A percentile compares a stretch with the other conserved stretches of the same genome.
phyloP scores from a whole-genome alignment of 2,888 invertebrate genomes.

The Incurvaria masculella region DNA sequence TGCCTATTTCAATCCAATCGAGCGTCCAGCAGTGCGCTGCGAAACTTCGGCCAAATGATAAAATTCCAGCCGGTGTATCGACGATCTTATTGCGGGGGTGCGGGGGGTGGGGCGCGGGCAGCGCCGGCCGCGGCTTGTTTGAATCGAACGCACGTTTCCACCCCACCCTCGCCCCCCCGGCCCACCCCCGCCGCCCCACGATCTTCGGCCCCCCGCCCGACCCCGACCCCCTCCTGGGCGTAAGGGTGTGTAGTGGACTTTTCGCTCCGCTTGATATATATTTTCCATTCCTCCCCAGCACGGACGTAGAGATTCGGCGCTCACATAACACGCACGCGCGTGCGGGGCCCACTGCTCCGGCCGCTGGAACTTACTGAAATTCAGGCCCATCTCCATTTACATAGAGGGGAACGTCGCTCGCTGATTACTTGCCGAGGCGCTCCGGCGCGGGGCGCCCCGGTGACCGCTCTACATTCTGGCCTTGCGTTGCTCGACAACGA shows the following conservation, averaged over 20 bases:
- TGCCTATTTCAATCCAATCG: too few relatives aligned
- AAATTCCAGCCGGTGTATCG: slow-evolving; percentile 19
- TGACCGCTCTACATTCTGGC: too few relatives aligned
- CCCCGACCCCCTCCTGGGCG: neutral
- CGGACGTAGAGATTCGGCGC: slow-evolving; percentile 24
- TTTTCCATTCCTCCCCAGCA: slow-evolving; percentile 46
- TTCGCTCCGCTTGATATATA: slow-evolving; percentile 54
- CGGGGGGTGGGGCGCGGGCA: slow-evolving; percentile 19
- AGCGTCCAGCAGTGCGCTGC: too few relatives aligned
- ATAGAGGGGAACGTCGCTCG: neutral
- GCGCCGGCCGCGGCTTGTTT: slow-evolving; percentile 45
- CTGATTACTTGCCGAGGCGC: neutral
- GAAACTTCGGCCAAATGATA: slow-evolving; percentile 21
- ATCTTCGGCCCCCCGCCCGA: slow-evolving; percentile 1
- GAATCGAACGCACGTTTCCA: slow-evolving; percentile 54
- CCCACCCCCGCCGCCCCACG: slow-evolving; percentile 6
- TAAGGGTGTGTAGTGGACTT: slow-evolving; percentile 50
- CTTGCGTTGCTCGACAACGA: too few relatives aligned
- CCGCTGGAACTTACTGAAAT: slow-evolving; percentile 30
- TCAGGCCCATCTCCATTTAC: slow-evolving; percentile 11
- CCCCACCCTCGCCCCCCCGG: slow-evolving; percentile 11
- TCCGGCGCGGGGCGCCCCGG: neutral
- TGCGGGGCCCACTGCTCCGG: neutral
- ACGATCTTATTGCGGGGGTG: neutral
- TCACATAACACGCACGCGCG: slow-evolving; percentile 26